These are phyloP conservation scores for Zygogramma bicolorata DNA, from an alignment of 2,888 invertebrate species.

Conservation along the genomic window DNA sequence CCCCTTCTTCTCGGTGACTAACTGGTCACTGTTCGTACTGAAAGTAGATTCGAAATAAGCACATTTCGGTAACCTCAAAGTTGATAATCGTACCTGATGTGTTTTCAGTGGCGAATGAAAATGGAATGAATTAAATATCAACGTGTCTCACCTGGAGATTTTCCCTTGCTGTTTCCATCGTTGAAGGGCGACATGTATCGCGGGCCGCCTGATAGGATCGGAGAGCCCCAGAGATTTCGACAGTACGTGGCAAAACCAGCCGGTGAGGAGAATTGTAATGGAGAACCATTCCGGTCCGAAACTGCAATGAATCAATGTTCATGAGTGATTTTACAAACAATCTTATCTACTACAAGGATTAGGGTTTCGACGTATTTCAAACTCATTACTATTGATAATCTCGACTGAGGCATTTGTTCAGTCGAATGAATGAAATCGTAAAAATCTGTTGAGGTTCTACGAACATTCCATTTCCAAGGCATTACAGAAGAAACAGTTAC, in stretches of 20 bases:
- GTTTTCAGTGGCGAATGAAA: background rate
- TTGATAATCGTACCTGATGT: background rate
- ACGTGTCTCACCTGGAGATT: slow-evolving; percentile 55
- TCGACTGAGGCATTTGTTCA: too few relatives aligned
- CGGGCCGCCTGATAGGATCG: slow-evolving; percentile 59
- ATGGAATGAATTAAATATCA: background rate
- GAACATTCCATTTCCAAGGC: too few relatives aligned
- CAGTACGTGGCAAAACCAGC: slow-evolving; percentile 63
- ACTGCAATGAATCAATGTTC: slow-evolving; percentile 43
- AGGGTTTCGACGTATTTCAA: background rate
- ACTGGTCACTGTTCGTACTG: too few relatives aligned
- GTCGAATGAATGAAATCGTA: too few relatives aligned
- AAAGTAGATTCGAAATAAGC: too few relatives aligned
- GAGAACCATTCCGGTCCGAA: slow-evolving; percentile 49
- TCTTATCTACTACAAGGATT: background rate
- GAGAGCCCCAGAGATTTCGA: slow-evolving; percentile 63
- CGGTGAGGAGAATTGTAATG: slow-evolving; percentile 52
- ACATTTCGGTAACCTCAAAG: background rate
- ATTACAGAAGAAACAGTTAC: too few relatives aligned
- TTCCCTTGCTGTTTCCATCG: slow-evolving; percentile 55
- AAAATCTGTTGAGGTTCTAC: too few relatives aligned
- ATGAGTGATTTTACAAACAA: background rate
- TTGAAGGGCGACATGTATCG: slow-evolving; percentile 58
- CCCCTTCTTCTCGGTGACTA: too few relatives aligned
- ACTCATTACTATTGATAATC: background rate